Evolutionary conservation across 2,888 invertebrate species (phyloP).

Genomic region (Eremobia ochroleuca): DNA sequence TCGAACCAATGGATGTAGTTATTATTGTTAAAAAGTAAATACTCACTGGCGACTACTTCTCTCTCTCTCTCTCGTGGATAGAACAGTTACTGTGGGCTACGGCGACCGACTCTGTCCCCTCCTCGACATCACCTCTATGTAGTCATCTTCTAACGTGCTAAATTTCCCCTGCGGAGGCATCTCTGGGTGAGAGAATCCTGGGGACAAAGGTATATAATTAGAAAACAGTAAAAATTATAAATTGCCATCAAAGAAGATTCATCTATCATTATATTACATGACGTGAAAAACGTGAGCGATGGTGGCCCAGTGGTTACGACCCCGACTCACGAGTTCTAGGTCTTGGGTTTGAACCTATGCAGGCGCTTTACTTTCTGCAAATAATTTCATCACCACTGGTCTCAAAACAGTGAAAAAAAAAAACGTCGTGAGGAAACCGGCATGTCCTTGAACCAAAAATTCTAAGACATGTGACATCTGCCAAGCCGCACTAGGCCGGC

Average conservation of each 20-base stretch:
- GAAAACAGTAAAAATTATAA: not conserved
- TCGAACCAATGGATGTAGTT: no score
- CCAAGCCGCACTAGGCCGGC: no score
- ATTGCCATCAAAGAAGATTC: not conserved
- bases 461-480: no score
- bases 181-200: slow-evolving; percentile 79
- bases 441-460: no score
- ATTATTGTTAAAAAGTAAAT: not conserved
- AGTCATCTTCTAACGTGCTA: slow-evolving; percentile 85
- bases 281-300: no score
- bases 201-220: slow-evolving; percentile 49
- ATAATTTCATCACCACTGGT: no score
- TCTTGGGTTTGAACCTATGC: no score
- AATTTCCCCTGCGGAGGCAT: slow-evolving; percentile 82
- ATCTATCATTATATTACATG: not conserved
- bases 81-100: slow-evolving; percentile 75
- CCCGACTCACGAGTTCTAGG: no score
- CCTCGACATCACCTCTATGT: slow-evolving; percentile 86
- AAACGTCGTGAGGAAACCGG: no score
- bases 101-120: slow-evolving; percentile 88
- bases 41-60: slow-evolving; percentile 79
- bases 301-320: no score
- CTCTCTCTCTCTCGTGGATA: slow-evolving; percentile 65
- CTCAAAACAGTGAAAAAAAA: no score
- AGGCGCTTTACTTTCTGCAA: no score